A percentile compares a stretch with the other conserved stretches of the same genome.
phyloP scores from a whole-genome alignment of 2,113 vertebrate species.

The Rhagologus leucostigma region DNA sequence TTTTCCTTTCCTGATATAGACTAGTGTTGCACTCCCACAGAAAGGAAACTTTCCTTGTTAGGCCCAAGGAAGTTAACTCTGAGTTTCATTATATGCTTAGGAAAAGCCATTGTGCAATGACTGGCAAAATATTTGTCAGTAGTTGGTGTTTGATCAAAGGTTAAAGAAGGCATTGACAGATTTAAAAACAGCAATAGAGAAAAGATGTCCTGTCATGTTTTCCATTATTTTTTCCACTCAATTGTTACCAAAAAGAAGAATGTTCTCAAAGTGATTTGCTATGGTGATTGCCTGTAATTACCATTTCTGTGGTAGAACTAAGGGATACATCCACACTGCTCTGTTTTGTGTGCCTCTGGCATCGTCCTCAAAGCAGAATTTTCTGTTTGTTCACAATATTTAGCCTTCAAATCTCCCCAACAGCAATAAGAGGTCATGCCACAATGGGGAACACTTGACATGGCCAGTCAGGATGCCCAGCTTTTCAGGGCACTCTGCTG shows the following conservation, averaged over 20 bases:
- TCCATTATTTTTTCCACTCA: neutral
- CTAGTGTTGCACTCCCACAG: neutral
- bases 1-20: neutral
- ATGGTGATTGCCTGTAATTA: neutral
- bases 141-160: neutral
- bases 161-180: neutral
- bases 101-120: neutral
- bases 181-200: neutral
- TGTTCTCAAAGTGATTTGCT: neutral
- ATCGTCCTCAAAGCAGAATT: neutral
- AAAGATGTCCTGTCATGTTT: neutral
- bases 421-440: neutral
- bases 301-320: neutral
- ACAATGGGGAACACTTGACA: neutral
- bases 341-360: neutral
- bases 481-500: neutral
- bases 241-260: neutral
- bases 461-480: neutral
- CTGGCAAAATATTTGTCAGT: neutral
- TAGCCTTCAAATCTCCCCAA: neutral
- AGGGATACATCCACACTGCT: neutral
- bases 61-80: neutral
- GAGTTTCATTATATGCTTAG: neutral
- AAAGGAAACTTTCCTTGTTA: neutral
- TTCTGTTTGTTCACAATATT: neutral